Base-by-base conservation (phyloP, 2,888 invertebrate genomes). In the Cybosia mesomella region DNA sequence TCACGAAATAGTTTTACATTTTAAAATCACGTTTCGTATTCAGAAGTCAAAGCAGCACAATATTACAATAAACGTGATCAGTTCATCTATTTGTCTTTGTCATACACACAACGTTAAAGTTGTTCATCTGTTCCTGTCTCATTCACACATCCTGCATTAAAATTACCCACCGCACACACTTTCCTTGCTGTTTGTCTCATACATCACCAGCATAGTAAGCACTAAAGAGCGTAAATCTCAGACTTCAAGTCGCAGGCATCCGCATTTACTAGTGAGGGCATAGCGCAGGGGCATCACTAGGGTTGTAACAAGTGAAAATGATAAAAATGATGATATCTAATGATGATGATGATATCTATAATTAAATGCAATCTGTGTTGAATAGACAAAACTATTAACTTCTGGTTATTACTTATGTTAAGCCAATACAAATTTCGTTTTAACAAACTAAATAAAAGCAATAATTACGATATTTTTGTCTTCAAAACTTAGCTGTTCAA, bases 231-330 rank as follows among this genome's bases (percentile, higher is more conserved):
- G 73, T 80, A 80, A 80, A 80, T 80, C 80, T 80, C 74, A 74
- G 71, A 66, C 74, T 80, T 74, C 72, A 73, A 80, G 80, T 80
- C 76, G 72, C 77, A 80, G 76, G 80, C 76, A 80, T 80, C 76
- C 80, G 80, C 71, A 79, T 79, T 79, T 79, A 74, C 76, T 71
- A 68, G 63, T 57, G 67, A 64, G 67, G 61, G 36, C 21, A 43
- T 67, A 65, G 70, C 67, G 67, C 43, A 68, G 71, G 71, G 67
- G 70, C 69, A 68, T 11, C 7, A 22, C 15, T 58, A 70, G 61
- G 70, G 70, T 57, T 67, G 54, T 7, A 28, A 53, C 54, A 9
- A 34, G 13, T 10, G 0, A 61, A 13, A 62, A 62, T 13, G 0
- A 32, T 13, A 15, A 11, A 34, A 9, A 13, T 28, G 10, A 11